Evolutionary conservation across 2,113 vertebrate species (phyloP).

Genomic region (Amia ocellicauda): DNA sequence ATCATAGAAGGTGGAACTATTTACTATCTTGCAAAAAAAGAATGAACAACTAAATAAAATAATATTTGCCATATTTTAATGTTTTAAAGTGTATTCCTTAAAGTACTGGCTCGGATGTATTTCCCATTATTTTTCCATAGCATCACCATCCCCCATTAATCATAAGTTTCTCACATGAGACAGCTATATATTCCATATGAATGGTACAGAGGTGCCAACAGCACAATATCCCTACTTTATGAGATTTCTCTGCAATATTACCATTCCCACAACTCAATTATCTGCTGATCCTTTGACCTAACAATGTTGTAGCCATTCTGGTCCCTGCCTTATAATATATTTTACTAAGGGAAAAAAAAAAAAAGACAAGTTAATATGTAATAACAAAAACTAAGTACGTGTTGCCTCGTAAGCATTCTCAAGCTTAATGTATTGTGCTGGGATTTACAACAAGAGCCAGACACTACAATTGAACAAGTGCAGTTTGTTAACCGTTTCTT

Average conservation of each 20-base stretch:
- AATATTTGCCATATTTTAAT: background rate
- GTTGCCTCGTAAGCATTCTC: slow-evolving; percentile 4
- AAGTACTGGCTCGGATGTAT: background rate
- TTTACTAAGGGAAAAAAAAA: background rate
- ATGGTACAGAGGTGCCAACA: slow-evolving; percentile 37
- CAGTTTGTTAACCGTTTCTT: background rate
- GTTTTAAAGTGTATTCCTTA: background rate
- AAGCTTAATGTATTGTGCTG: background rate
- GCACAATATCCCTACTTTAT: slow-evolving; percentile 35
- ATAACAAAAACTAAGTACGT: slow-evolving; percentile 1
- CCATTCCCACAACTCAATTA: slow-evolving; percentile 44
- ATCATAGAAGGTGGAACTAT: background rate
- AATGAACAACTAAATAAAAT: background rate
- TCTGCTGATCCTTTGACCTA: slow-evolving; percentile 41
- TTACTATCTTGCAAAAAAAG: background rate
- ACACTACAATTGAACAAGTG: background rate
- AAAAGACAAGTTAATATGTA: background rate
- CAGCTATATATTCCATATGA: slow-evolving; percentile 31
- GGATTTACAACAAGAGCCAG: background rate
- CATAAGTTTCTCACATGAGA: slow-evolving; percentile 35
- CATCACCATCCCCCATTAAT: slow-evolving; percentile 28
- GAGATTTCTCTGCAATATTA: slow-evolving; percentile 29
- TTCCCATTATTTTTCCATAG: slow-evolving; percentile 2
- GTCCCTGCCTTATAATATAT: background rate
- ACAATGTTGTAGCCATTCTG: slow-evolving; percentile 2